A percentile compares a stretch with the other conserved stretches of the same genome.
Conservation (phyloP, 2,888 invertebrate species). For the Tetragonula carbonaria region DNA sequence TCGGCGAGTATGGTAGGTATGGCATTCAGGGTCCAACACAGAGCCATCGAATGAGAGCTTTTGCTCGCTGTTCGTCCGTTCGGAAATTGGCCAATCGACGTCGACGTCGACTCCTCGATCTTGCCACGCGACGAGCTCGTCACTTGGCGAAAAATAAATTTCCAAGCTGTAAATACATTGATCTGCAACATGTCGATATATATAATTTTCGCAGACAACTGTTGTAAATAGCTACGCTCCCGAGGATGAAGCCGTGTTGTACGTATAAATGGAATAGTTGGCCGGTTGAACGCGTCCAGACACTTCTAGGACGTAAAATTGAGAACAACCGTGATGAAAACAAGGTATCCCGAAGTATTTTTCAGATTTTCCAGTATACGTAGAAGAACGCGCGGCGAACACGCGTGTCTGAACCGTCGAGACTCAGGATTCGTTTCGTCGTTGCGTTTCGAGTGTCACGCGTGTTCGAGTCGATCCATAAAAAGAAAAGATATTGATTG, state of each 20-base stretch:
- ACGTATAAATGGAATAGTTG: not conserved
- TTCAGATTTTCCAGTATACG: slow-evolving; percentile 76
- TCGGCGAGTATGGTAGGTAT: too few relatives aligned
- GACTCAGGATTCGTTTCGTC: not conserved
- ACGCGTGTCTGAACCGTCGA: slow-evolving; percentile 30
- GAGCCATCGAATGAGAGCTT: slow-evolving; percentile 62
- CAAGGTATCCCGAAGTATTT: slow-evolving; percentile 76
- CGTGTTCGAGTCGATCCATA: not conserved
- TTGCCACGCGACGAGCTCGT: slow-evolving; percentile 3
- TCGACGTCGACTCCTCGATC: slow-evolving; percentile 17
- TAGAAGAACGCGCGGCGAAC: slow-evolving; percentile 55
- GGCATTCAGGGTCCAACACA: not conserved
- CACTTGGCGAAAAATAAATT: not conserved
- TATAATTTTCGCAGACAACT: slow-evolving; percentile 11
- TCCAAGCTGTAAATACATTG: slow-evolving; percentile 42
- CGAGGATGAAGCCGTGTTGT: slow-evolving; percentile 7
- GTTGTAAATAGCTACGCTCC: slow-evolving; percentile 59
- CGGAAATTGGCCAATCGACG: not conserved
- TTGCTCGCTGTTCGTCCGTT: not conserved
- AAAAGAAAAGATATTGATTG: not conserved
- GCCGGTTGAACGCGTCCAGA: slow-evolving; percentile 29
- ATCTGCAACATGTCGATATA: slow-evolving; percentile 22
- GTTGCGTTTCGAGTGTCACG: not conserved
- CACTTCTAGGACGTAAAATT: slow-evolving; percentile 61
- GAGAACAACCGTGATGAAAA: slow-evolving; percentile 69